Conservation (phyloP, 2,888 invertebrate species). For the Pyrochroa serraticornis region DNA sequence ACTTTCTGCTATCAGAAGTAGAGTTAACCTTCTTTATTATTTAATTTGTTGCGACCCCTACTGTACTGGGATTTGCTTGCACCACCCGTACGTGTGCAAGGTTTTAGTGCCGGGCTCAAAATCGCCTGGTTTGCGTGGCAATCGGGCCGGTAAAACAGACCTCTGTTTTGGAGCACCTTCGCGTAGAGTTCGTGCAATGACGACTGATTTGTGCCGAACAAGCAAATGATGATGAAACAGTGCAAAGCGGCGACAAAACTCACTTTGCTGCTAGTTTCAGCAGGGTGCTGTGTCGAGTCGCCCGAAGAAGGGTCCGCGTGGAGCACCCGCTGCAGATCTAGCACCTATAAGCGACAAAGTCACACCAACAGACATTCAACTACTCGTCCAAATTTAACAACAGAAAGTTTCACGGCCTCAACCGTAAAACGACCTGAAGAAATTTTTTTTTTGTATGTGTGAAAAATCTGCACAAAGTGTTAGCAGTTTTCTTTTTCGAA, state of each 20-base stretch:
- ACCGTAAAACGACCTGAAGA: slow-evolving; percentile 2
- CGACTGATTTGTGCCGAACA: slow-evolving; percentile 5
- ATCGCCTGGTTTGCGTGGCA: background rate
- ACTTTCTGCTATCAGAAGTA: too few species aligned
- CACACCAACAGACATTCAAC: slow-evolving; percentile 46
- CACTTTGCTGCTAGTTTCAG: slow-evolving; percentile 60
- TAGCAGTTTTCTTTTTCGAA: background rate
- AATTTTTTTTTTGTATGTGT: background rate
- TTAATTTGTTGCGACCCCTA: too few species aligned
- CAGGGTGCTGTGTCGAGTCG: slow-evolving; percentile 62
- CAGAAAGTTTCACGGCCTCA: background rate
- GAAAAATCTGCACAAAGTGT: slow-evolving; percentile 1
- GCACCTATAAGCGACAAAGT: slow-evolving; percentile 67
- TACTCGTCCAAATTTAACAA: too few species aligned
- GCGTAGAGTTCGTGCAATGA: background rate
- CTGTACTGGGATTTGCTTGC: too few species aligned
- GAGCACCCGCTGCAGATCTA: slow-evolving; percentile 80
- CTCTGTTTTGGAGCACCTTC: slow-evolving; percentile 4
- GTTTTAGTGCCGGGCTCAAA: too few species aligned
- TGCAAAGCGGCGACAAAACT: slow-evolving; percentile 42
- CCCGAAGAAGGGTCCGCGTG: slow-evolving; percentile 73
- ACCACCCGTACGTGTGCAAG: too few species aligned
- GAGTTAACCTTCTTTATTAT: too few species aligned
- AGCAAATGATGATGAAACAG: slow-evolving; percentile 10
- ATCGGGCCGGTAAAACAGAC: too few species aligned